Conservation (phyloP, 1,140 invertebrate genomes). For the Penaeus chinensis region DNA sequence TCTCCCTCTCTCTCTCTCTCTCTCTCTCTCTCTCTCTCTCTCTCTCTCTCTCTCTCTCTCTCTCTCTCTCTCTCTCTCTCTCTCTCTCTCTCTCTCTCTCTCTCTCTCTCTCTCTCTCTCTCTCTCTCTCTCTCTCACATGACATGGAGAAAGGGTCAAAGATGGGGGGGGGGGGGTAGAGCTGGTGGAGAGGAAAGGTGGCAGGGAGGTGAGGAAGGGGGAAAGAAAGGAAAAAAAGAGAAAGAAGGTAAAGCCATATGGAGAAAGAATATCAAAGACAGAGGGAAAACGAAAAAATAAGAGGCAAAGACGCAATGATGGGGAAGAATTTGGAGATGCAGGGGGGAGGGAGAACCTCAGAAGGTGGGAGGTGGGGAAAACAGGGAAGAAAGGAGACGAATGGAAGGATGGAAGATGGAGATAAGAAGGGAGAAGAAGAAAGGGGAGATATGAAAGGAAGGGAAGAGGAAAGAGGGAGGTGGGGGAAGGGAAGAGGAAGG, state of each 20-base stretch:
- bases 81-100: constrained; percentile 30
- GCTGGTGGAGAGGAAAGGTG: neutral
- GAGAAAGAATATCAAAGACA: neutral
- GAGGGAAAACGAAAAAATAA: neutral
- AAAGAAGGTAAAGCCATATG: neutral
- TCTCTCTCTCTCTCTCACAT: neutral
- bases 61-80: constrained; percentile 25
- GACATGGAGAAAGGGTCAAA: neutral
- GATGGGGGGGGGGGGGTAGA: neutral
- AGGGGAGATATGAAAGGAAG: too few relatives aligned
- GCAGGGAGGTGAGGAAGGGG: neutral
- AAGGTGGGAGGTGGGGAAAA: neutral
- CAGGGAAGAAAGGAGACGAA: neutral
- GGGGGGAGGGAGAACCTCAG: neutral
- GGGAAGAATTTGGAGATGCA: neutral
- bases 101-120: constrained; percentile 17
- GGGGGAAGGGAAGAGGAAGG: too few relatives aligned
- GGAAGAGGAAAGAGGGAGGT: too few relatives aligned
- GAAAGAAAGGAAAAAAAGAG: neutral
- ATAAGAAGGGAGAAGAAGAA: neutral
- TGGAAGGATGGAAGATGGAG: neutral
- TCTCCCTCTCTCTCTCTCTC: neutral
- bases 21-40: neutral
- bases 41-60: neutral
- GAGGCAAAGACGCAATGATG: neutral